Evolutionary conservation across 2,113 vertebrate species (phyloP).

Genomic region (Mesoclemmys tuberculata): DNA sequence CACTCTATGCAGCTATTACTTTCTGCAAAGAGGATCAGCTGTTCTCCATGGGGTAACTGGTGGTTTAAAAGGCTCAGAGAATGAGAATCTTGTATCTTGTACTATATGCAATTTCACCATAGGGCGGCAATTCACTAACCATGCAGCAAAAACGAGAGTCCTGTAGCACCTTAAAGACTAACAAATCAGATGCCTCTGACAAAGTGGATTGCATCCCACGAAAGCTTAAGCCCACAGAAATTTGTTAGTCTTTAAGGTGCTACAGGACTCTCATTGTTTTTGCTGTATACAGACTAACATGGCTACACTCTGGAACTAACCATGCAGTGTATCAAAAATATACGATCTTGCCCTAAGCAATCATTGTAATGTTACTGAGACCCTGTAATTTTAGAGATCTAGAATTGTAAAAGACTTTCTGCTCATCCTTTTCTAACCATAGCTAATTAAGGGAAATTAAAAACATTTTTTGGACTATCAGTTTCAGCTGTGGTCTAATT

Average conservation of each 20-base stretch:
- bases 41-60: conserved; percentile 41
- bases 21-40: not conserved
- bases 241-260: too few relatives aligned
- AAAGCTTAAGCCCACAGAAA: too few relatives aligned
- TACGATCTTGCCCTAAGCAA: not conserved
- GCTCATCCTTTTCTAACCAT: not conserved
- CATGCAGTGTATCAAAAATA: too few relatives aligned
- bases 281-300: too few relatives aligned
- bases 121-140: not conserved
- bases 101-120: not conserved
- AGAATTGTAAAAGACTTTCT: not conserved
- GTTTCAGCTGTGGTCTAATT: fast-evolving
- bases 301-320: too few relatives aligned
- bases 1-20: not conserved
- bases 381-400: conserved; percentile 30
- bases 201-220: too few relatives aligned
- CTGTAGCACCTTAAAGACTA: too few relatives aligned
- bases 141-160: not conserved
- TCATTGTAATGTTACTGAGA: conserved; percentile 11
- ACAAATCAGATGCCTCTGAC: too few relatives aligned
- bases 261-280: too few relatives aligned
- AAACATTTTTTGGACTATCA: fast-evolving
- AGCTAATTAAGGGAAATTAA: not conserved
- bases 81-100: conserved; percentile 2
- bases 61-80: not conserved